Percentiles rank a stretch among this genome's conserved stretches.
phyloP scores from a whole-genome alignment of 2,888 invertebrate genomes.

The Athalia cordata region DNA sequence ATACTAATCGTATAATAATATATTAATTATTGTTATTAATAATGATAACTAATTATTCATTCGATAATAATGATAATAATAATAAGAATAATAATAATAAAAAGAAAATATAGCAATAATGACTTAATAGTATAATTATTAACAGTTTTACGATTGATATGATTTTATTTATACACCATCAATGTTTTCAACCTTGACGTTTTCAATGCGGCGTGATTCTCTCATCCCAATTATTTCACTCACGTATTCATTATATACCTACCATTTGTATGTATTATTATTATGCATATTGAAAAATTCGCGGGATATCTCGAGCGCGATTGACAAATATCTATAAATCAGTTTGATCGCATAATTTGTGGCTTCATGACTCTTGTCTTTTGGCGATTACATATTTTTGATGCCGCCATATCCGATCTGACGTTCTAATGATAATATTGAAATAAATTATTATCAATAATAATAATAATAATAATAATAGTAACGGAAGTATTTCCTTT shows the following conservation, averaged over 20 bases:
- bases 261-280: not conserved
- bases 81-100: constrained; percentile 56
- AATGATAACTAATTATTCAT: constrained; percentile 50
- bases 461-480: too few relatives aligned
- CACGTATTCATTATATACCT: not conserved
- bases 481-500: too few relatives aligned
- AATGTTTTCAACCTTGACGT: constrained; percentile 34
- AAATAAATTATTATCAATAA: too few relatives aligned
- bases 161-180: constrained; percentile 71
- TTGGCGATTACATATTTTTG: too few relatives aligned
- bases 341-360: too few relatives aligned
- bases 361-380: too few relatives aligned
- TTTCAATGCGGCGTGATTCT: not conserved
- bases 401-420: too few relatives aligned
- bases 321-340: too few relatives aligned
- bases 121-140: constrained; percentile 62
- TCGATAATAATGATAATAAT: constrained; percentile 49
- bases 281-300: too few relatives aligned
- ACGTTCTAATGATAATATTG: too few relatives aligned
- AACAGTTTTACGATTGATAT: constrained; percentile 71
- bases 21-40: constrained; percentile 61
- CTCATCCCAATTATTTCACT: not conserved
- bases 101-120: not conserved
- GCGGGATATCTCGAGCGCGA: too few relatives aligned
- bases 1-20: constrained; percentile 68